Evolutionary conservation across 92 coral and sea anemone genomes (phyloP).

Genomic region (Parazoanthus swiftii): DNA sequence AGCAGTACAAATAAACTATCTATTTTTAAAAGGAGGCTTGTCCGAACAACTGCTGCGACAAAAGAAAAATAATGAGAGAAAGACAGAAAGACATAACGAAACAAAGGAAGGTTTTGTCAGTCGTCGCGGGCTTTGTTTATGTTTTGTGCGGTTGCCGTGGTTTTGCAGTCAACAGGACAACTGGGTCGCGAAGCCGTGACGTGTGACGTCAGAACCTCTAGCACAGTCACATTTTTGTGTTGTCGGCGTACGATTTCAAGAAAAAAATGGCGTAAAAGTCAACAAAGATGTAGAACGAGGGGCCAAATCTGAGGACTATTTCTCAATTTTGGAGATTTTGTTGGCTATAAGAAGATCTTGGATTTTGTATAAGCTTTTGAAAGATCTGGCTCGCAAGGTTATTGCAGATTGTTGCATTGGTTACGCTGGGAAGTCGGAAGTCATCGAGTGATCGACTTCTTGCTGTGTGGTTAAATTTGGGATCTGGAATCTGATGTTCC

Average conservation of each 20-base stretch:
- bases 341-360: neutral
- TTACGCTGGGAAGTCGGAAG: constrained; percentile 3
- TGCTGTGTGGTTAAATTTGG: no score
- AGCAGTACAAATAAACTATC: neutral
- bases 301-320: neutral
- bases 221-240: constrained; percentile 40
- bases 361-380: neutral
- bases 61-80: neutral
- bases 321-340: neutral
- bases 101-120: neutral
- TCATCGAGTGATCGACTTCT: neutral
- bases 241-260: neutral
- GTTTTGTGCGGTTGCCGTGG: constrained; percentile 39
- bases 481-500: neutral
- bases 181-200: constrained; percentile 25
- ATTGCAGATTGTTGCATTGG: neutral
- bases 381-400: no score
- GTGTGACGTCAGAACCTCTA: constrained; percentile 37
- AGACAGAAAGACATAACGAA: neutral
- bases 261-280: constrained; percentile 22
- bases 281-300: neutral
- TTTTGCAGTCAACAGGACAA: constrained; percentile 30
- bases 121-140: neutral
- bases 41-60: neutral
- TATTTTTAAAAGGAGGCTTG: neutral